These are phyloP conservation scores for Drosophila jambulina DNA, from an alignment of 1,140 invertebrate genomes.

Conservation along the genomic window DNA sequence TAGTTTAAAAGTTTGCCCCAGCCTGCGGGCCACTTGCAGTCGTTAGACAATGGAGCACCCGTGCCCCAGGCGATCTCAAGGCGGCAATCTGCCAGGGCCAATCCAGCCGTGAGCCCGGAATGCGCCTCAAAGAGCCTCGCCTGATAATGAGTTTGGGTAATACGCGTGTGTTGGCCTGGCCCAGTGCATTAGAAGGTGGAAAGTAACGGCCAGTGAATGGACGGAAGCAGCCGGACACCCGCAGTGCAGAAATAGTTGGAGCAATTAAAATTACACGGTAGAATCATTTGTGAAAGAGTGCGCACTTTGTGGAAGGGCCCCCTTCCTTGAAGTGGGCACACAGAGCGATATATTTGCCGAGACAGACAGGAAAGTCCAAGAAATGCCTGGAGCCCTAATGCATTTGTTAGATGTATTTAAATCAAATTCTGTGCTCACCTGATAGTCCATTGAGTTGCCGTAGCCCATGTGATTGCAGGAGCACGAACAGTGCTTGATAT, in stretches of 20 bases:
- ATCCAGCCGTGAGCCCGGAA: conserved; percentile 56
- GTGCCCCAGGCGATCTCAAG: conserved; percentile 42
- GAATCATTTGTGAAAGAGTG: conserved; percentile 60
- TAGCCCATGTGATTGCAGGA: conserved; percentile 96
- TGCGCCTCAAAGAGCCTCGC: conserved; percentile 64
- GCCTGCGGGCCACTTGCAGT: conserved; percentile 38
- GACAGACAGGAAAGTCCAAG: neutral
- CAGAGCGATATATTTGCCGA: neutral
- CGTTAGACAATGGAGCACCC: conserved; percentile 50
- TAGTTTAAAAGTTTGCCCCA: conserved; percentile 42
- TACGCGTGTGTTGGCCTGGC: conserved; percentile 27
- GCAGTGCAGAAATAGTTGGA: conserved; percentile 26
- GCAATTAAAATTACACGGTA: conserved; percentile 75
- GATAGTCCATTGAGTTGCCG: conserved; percentile 95
- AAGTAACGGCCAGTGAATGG: conserved; percentile 24
- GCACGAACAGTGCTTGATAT: conserved; percentile 94
- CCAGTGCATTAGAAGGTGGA: conserved; percentile 31
- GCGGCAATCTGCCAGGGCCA: conserved; percentile 50
- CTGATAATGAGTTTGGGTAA: conserved; percentile 71
- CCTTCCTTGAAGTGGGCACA: neutral
- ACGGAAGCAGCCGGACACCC: conserved; percentile 32
- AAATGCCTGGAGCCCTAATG: neutral
- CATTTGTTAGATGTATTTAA: neutral
- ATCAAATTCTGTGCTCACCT: conserved; percentile 86
- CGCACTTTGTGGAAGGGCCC: conserved; percentile 1